phyloP scores from a whole-genome alignment of 1,140 invertebrate species.

The Drosophila baimaii region DNA sequence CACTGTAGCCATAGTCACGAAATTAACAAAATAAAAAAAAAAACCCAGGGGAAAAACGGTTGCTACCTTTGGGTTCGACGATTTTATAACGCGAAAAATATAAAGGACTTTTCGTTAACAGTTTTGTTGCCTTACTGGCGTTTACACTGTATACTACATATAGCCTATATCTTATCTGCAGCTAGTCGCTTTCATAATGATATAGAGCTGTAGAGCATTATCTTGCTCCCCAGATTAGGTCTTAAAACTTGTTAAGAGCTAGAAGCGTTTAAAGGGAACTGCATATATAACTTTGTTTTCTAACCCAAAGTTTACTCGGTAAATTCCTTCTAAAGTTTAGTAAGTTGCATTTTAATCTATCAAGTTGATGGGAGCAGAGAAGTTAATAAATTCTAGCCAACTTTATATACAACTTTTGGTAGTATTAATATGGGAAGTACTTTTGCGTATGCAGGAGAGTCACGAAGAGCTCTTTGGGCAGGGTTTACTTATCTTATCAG shows the following conservation, averaged over 20 bases:
- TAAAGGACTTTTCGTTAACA: conserved; percentile 12
- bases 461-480: conserved; percentile 12
- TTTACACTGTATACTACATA: conserved; percentile 43
- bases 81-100: conserved; percentile 17
- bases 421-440: not conserved
- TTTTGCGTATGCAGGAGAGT: conserved; percentile 4
- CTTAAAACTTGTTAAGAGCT: conserved; percentile 12
- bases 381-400: not conserved
- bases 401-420: not conserved
- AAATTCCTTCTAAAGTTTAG: not conserved
- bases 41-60: not conserved
- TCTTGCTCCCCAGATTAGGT: conserved; percentile 26
- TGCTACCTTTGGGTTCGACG: conserved; percentile 11
- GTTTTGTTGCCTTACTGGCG: conserved; percentile 10
- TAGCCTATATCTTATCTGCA: conserved; percentile 34
- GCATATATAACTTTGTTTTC: conserved; percentile 6
- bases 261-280: conserved; percentile 20
- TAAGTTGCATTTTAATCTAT: not conserved
- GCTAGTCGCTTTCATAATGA: conserved; percentile 39
- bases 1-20: not conserved
- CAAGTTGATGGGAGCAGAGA: not conserved
- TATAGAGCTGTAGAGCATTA: conserved; percentile 21
- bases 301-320: not conserved
- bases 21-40: not conserved
- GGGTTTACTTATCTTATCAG: conserved; percentile 39